Percentiles rank a stretch among this genome's conserved stretches.
These are phyloP conservation scores for Aldrovandia affinis DNA, from an alignment of 2,797 vertebrate genomes.

Conservation along the genomic window DNA sequence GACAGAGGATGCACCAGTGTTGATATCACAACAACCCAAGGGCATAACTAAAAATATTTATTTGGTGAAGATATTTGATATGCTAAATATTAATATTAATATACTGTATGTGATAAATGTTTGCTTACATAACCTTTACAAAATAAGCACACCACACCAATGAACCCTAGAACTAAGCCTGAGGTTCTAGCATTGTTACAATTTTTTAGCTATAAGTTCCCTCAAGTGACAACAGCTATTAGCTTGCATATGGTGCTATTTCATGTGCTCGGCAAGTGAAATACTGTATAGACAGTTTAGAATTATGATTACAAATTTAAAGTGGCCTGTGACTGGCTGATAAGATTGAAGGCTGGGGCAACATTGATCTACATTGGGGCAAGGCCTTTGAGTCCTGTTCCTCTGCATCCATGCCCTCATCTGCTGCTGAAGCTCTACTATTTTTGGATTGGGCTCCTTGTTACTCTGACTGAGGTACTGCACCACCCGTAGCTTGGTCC, in stretches of 20 bases:
- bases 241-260: neutral
- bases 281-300: too few relatives aligned
- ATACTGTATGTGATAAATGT: neutral
- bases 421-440: constrained; percentile 75
- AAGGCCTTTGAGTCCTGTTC: constrained; percentile 39
- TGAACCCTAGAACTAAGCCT: too few relatives aligned
- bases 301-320: neutral
- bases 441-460: constrained; percentile 76
- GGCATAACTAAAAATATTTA: neutral
- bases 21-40: neutral
- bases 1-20: constrained; percentile 29
- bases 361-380: constrained; percentile 64
- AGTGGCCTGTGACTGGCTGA: neutral
- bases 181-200: neutral
- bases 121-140: neutral
- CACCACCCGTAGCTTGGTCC: constrained; percentile 81
- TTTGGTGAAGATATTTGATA: neutral
- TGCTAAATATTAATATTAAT: neutral
- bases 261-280: neutral
- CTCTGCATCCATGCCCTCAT: constrained; percentile 71
- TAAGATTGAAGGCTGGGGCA: neutral
- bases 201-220: neutral
- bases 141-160: neutral
- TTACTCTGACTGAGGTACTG: constrained; percentile 75
- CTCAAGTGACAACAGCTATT: neutral